A percentile compares a stretch with the other conserved stretches of the same genome.
These are phyloP conservation scores for Valencia hispanica DNA, from an alignment of 2,797 vertebrate genomes.

Conservation along the genomic window DNA sequence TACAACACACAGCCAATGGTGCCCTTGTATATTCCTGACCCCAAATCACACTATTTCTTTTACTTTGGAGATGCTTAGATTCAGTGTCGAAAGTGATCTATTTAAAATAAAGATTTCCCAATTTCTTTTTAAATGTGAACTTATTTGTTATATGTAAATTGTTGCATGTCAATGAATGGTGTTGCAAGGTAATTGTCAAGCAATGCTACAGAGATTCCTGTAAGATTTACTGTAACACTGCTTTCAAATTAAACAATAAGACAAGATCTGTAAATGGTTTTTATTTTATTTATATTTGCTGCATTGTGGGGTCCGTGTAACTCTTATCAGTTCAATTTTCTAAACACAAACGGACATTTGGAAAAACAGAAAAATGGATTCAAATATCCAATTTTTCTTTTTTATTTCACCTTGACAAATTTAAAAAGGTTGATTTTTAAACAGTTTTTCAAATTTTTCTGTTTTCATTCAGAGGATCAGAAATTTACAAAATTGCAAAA, in stretches of 20 bases:
- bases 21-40: slow-evolving; percentile 61
- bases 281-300: slow-evolving; percentile 38
- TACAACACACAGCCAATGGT: slow-evolving; percentile 57
- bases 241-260: slow-evolving; percentile 59
- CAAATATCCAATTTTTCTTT: no score
- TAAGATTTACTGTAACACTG: slow-evolving; percentile 41
- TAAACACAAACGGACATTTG: no score
- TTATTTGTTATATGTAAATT: slow-evolving; percentile 34
- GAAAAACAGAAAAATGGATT: no score
- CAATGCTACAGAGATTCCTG: slow-evolving; percentile 38
- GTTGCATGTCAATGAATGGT: slow-evolving; percentile 36
- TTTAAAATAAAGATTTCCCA: slow-evolving; percentile 28
- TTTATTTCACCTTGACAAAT: no score
- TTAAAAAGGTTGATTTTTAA: no score
- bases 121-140: slow-evolving; percentile 32
- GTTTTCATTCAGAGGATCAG: no score
- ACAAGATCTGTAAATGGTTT: slow-evolving; percentile 18
- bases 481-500: no score
- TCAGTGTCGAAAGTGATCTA: slow-evolving; percentile 37
- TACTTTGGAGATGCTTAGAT: slow-evolving; percentile 31
- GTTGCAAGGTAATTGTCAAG: slow-evolving; percentile 36
- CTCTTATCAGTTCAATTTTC: no score
- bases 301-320: no score
- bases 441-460: no score
- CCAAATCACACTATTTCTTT: slow-evolving; percentile 44